Percentiles rank a stretch among this genome's conserved stretches.
Evolutionary conservation across 2,888 invertebrate genomes (phyloP).

Genomic region (Spisula solida): DNA sequence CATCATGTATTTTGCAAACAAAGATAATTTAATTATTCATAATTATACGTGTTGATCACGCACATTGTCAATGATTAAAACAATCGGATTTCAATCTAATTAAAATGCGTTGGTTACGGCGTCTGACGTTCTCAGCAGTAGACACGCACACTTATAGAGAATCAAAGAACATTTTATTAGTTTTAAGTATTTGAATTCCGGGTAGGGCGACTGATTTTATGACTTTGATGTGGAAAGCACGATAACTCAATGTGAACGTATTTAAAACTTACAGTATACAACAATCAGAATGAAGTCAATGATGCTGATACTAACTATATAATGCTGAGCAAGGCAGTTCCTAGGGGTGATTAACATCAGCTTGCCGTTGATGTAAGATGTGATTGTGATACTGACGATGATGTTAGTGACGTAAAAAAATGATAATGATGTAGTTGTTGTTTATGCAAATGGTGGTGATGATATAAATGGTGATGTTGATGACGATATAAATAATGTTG

Average conservation of each 20-base stretch:
- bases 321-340: not conserved
- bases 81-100: slow-evolving; percentile 62
- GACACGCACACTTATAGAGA: slow-evolving; percentile 25
- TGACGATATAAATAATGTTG: no score
- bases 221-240: not conserved
- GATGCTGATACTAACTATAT: not conserved
- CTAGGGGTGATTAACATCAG: not conserved
- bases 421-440: no score
- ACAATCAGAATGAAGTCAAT: no score
- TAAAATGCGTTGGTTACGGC: slow-evolving; percentile 46
- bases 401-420: not conserved
- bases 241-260: no score
- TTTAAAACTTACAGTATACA: no score
- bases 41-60: slow-evolving; percentile 50
- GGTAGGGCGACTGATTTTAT: not conserved
- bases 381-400: not conserved
- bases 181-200: not conserved
- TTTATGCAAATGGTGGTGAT: no score
- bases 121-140: not conserved
- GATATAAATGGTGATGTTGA: no score
- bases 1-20: slow-evolving; percentile 59
- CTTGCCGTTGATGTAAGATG: not conserved
- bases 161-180: slow-evolving; percentile 22
- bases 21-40: slow-evolving; percentile 62
- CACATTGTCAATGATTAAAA: slow-evolving; percentile 47